Percentiles rank a stretch among this genome's conserved stretches.
These are phyloP conservation scores for Intellagama lesueurii DNA, from an alignment of 2,797 vertebrate species.

Conservation along the genomic window DNA sequence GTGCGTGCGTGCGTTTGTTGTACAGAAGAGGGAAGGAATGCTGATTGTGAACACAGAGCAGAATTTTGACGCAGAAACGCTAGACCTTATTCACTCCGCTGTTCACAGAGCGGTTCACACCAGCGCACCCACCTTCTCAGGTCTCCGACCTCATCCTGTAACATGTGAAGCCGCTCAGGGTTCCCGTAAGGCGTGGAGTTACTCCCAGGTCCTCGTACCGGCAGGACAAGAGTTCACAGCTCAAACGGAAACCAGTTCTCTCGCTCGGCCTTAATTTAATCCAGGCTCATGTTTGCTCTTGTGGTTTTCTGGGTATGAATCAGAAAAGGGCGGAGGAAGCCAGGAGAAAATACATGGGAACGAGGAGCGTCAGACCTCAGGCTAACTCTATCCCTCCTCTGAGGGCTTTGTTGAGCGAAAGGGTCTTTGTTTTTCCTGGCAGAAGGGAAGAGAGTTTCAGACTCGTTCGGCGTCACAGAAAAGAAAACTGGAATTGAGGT, in stretches of 20 bases:
- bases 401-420: slow-evolving; percentile 35
- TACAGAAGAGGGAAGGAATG: too few species aligned
- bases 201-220: background rate
- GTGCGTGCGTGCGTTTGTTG: too few species aligned
- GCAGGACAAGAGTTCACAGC: slow-evolving; percentile 36
- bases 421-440: slow-evolving; percentile 67
- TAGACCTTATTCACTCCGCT: background rate
- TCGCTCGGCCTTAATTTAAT: slow-evolving; percentile 37
- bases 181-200: background rate
- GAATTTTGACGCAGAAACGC: too few species aligned
- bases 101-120: background rate
- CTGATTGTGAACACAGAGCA: too few species aligned
- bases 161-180: background rate
- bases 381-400: slow-evolving; percentile 41
- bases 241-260: slow-evolving; percentile 41
- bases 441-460: slow-evolving; percentile 51
- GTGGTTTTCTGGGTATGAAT: slow-evolving; percentile 67
- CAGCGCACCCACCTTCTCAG: too few species aligned
- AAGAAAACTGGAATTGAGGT: background rate
- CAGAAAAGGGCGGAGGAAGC: slow-evolving; percentile 39
- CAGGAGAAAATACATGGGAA: slow-evolving; percentile 13
- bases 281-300: slow-evolving; percentile 56
- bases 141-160: background rate
- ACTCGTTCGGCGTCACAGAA: background rate
- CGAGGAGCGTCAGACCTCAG: slow-evolving; percentile 25